A percentile compares a stretch with the other conserved stretches of the same genome.
Conservation (phyloP, 2,113 vertebrate species). For the Brachypodius melanocephalos region DNA sequence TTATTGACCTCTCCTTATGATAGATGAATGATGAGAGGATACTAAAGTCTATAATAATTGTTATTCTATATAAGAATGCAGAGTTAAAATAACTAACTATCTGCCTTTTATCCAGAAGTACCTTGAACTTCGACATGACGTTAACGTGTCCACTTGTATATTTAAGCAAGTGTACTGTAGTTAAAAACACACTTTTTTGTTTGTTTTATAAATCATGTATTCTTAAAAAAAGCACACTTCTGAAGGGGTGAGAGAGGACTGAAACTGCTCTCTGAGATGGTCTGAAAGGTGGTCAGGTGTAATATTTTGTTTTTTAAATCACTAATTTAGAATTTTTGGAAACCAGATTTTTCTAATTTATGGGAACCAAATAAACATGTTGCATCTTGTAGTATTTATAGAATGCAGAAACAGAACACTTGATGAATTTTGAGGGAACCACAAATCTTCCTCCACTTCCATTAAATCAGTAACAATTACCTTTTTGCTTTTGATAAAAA, state of each 20-base stretch:
- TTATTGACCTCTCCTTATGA: slow-evolving; percentile 56
- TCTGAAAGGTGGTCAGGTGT: slow-evolving; percentile 49
- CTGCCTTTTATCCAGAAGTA: slow-evolving; percentile 74
- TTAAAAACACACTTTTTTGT: slow-evolving; percentile 3
- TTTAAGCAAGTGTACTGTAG: slow-evolving; percentile 54
- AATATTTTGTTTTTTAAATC: slow-evolving; percentile 59
- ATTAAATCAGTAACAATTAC: slow-evolving; percentile 31
- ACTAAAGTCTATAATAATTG: slow-evolving; percentile 45
- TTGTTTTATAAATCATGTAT: slow-evolving; percentile 52
- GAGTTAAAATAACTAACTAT: slow-evolving; percentile 56
- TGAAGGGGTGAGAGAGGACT: slow-evolving; percentile 31
- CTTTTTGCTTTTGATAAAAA: slow-evolving; percentile 72
- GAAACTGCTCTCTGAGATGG: slow-evolving; percentile 31
- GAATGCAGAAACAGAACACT: slow-evolving; percentile 63
- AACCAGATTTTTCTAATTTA: slow-evolving; percentile 76
- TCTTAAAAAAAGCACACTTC: slow-evolving; percentile 75
- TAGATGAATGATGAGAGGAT: slow-evolving; percentile 11
- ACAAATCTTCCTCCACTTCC: slow-evolving; percentile 59
- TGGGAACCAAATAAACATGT: slow-evolving; percentile 69
- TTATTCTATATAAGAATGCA: slow-evolving; percentile 59
- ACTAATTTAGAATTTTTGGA: slow-evolving; percentile 60
- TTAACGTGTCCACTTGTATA: slow-evolving; percentile 61
- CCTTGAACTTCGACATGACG: slow-evolving; percentile 68
- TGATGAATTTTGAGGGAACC: slow-evolving; percentile 67
- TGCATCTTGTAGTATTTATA: slow-evolving; percentile 65